phyloP scores from a whole-genome alignment of 2,888 invertebrate genomes.

The Oscheius myriophilus region DNA sequence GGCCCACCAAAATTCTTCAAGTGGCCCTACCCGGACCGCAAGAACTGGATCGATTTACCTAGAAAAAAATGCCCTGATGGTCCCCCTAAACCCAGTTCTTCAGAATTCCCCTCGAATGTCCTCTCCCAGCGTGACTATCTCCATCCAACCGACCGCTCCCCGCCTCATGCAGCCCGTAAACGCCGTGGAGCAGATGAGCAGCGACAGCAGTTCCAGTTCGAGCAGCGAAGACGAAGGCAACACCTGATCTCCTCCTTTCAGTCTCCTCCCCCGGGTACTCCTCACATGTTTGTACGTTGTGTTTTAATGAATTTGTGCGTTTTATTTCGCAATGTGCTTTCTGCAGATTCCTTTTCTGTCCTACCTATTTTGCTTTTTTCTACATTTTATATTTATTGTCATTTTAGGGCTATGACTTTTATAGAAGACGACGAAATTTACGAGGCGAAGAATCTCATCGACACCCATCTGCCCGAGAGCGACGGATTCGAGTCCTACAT shows the following conservation, averaged over 20 bases:
- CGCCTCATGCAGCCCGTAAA: slow-evolving; percentile 12
- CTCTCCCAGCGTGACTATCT: slow-evolving; percentile 26
- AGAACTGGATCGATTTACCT: too few relatives aligned
- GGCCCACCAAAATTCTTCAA: too few relatives aligned
- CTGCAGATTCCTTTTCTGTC: not conserved
- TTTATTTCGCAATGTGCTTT: not conserved
- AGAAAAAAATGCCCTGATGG: too few relatives aligned
- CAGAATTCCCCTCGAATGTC: slow-evolving; percentile 26
- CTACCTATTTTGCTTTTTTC: not conserved
- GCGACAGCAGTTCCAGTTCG: slow-evolving; percentile 55
- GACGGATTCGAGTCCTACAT: slow-evolving; percentile 58
- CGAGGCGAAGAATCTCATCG: slow-evolving; percentile 18
- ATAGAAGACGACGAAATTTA: not conserved
- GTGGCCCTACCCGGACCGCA: too few relatives aligned
- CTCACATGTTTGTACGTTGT: slow-evolving; percentile 15
- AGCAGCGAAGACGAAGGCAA: slow-evolving; percentile 55
- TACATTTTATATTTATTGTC: not conserved
- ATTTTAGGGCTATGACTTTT: not conserved
- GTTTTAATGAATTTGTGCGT: slow-evolving; percentile 12
- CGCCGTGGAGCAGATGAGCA: slow-evolving; percentile 57
- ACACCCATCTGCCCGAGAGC: slow-evolving; percentile 21
- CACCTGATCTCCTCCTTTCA: not conserved
- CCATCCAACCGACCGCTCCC: slow-evolving; percentile 4
- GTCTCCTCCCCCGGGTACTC: too few relatives aligned
- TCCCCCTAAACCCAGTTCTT: too few relatives aligned